Evolutionary conservation across 1,140 invertebrate species (phyloP).

Genomic region (Microvelia longipes): DNA sequence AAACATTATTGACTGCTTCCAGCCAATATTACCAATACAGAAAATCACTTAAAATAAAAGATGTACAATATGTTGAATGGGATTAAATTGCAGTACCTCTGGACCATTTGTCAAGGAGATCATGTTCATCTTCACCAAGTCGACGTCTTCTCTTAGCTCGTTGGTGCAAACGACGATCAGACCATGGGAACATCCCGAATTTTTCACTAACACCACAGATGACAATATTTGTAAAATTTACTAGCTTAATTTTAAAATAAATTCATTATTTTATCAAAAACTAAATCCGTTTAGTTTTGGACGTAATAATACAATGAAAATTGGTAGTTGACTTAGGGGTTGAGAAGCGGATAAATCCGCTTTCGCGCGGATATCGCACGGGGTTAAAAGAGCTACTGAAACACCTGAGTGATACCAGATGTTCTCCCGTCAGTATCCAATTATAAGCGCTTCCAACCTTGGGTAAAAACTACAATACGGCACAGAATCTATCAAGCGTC

Average conservation of each 20-base stretch:
- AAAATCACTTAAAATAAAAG: no score
- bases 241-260: slow-evolving; percentile 3
- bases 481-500: background rate
- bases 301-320: no score
- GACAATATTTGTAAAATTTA: background rate
- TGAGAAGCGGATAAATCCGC: background rate
- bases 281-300: no score
- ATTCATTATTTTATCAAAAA: no score
- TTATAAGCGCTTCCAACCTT: background rate
- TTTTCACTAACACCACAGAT: slow-evolving; percentile 7
- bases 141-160: slow-evolving; percentile 13
- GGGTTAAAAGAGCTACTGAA: slow-evolving; percentile 7
- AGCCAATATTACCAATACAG: no score
- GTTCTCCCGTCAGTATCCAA: slow-evolving; percentile 5
- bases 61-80: no score
- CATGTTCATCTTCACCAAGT: slow-evolving; percentile 16
- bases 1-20: no score
- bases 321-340: background rate
- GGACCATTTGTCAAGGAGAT: slow-evolving; percentile 19
- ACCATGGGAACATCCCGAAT: slow-evolving; percentile 22
- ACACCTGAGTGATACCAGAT: slow-evolving; percentile 1
- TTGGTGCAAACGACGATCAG: slow-evolving; percentile 16
- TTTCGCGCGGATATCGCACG: background rate
- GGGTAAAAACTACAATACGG: background rate
- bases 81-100: no score